Conservation (phyloP, 1,140 invertebrate genomes). For the Rhizoglyphus robini region DNA sequence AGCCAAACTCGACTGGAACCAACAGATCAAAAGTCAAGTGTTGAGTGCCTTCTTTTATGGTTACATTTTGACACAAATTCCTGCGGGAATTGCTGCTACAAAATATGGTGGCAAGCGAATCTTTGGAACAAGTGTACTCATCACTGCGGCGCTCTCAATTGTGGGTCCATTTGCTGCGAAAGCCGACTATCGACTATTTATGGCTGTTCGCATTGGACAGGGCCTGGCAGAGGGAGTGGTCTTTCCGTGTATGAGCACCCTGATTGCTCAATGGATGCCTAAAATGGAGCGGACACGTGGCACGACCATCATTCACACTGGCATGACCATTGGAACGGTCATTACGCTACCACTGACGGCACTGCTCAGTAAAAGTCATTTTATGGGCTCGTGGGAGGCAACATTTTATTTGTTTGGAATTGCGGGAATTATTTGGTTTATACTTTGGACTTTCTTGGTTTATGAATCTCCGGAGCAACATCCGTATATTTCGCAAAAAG, state of each 20-base stretch:
- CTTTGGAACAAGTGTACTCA: conserved; percentile 46
- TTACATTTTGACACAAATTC: conserved; percentile 64
- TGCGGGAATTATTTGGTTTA: conserved; percentile 23
- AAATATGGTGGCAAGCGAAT: conserved; percentile 64
- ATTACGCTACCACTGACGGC: conserved; percentile 27
- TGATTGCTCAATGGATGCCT: conserved; percentile 31
- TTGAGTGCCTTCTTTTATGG: conserved; percentile 72
- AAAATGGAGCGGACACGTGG: conserved; percentile 19
- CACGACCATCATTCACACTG: conserved; percentile 21
- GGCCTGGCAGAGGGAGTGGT: conserved; percentile 29
- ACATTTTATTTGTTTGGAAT: conserved; percentile 24
- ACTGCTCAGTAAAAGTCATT: background rate
- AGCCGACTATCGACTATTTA: conserved; percentile 4
- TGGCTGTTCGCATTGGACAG: conserved; percentile 25
- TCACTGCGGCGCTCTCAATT: conserved; percentile 18
- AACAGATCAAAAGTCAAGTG: conserved; percentile 39
- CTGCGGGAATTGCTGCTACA: conserved; percentile 61
- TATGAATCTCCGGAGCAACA: conserved; percentile 22
- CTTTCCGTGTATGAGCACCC: conserved; percentile 31
- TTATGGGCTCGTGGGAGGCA: conserved; percentile 23
- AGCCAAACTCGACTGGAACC: conserved; percentile 23
- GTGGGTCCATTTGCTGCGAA: conserved; percentile 18
- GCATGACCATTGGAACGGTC: conserved; percentile 31
- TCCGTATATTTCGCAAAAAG: conserved; percentile 20
- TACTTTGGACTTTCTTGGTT: conserved; percentile 20